A percentile compares a stretch with the other conserved stretches of the same genome.
These are phyloP conservation scores for Calliopsis andreniformis DNA, from an alignment of 1,140 invertebrate species.

Conservation along the genomic window DNA sequence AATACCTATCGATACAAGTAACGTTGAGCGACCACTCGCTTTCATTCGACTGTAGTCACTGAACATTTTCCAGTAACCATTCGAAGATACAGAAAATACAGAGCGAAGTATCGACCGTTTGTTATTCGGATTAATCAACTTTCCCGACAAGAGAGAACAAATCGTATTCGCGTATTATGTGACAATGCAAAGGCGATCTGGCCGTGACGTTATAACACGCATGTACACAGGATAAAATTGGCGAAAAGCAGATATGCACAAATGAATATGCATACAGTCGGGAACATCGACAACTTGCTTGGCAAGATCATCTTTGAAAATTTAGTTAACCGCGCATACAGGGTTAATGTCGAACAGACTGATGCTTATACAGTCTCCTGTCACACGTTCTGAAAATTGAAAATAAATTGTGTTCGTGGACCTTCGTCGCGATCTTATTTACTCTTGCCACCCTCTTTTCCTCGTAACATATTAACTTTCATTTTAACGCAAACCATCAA, in stretches of 20 bases:
- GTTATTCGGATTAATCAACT: background rate
- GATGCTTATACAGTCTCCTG: background rate
- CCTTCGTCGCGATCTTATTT: background rate
- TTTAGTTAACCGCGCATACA: slow-evolving; percentile 40
- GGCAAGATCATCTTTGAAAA: slow-evolving; percentile 37
- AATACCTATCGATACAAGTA: no score
- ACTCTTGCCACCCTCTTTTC: no score
- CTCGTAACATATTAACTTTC: background rate
- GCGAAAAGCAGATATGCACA: slow-evolving; percentile 14
- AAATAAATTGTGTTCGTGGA: slow-evolving; percentile 10
- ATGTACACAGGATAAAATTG: slow-evolving; percentile 9
- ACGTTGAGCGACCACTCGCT: no score
- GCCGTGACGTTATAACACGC: slow-evolving; percentile 11
- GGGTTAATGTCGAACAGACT: slow-evolving; percentile 32
- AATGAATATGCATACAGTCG: slow-evolving; percentile 41
- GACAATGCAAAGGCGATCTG: slow-evolving; percentile 4
- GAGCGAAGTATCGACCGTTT: background rate
- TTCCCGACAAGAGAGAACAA: background rate
- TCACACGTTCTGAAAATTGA: slow-evolving; percentile 1
- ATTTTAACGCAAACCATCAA: background rate
- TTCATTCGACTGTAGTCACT: no score
- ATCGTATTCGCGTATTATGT: slow-evolving; percentile 15
- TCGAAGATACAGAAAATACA: background rate
- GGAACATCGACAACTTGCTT: slow-evolving; percentile 35
- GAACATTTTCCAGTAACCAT: no score